phyloP scores from a whole-genome alignment of 2,888 invertebrate genomes.

The Beris morrisii region DNA sequence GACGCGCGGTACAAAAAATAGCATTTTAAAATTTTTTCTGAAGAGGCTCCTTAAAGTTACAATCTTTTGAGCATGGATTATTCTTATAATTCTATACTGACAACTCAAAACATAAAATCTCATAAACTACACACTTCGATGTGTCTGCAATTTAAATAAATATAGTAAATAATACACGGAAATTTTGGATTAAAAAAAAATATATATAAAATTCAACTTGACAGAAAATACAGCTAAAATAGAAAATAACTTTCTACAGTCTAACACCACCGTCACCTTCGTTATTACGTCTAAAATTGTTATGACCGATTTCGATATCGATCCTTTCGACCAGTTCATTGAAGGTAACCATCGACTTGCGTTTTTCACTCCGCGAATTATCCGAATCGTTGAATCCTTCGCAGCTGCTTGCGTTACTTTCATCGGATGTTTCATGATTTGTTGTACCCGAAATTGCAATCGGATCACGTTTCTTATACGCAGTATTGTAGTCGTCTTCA shows the following conservation, averaged over 20 bases:
- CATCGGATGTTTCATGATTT: conserved; percentile 36
- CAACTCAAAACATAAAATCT: too few species aligned
- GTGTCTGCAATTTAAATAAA: too few species aligned
- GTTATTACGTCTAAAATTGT: conserved; percentile 4
- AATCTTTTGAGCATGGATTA: too few species aligned
- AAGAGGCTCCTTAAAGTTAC: too few species aligned
- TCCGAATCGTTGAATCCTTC: conserved; percentile 18
- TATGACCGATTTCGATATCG: conserved; percentile 50
- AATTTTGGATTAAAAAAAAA: too few species aligned
- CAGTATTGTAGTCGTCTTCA: conserved; percentile 9
- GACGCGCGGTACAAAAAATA: too few species aligned
- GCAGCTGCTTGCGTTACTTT: conserved; percentile 18
- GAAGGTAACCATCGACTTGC: conserved; percentile 61
- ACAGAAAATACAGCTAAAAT: too few species aligned
- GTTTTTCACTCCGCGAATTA: conserved; percentile 41
- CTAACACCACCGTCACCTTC: conserved; percentile 18
- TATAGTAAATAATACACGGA: too few species aligned
- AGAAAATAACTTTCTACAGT: background rate
- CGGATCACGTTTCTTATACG: conserved; percentile 32
- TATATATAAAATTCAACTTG: too few species aligned
- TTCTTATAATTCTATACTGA: too few species aligned
- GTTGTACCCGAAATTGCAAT: conserved; percentile 35
- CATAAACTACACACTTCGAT: too few species aligned
- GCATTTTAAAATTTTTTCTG: too few species aligned
- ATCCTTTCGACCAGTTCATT: conserved; percentile 62